These are phyloP conservation scores for Neodon shergylaensis DNA, from an alignment of 2,113 vertebrate genomes.

Conservation along the genomic window DNA sequence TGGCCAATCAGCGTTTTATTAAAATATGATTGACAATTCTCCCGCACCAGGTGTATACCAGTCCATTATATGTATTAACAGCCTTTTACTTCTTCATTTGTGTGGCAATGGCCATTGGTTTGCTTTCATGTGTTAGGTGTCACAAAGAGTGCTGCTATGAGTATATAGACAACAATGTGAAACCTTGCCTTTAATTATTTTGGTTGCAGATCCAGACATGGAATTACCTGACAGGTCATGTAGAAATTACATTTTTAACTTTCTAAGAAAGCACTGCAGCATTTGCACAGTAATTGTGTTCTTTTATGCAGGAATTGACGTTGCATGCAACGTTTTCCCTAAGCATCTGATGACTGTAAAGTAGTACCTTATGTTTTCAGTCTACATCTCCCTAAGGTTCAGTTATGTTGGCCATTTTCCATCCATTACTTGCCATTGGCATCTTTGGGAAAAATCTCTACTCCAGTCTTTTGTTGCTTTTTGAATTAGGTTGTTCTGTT, in stretches of 20 bases:
- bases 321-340: not conserved
- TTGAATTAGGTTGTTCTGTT: not conserved
- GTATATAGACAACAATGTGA: not conserved
- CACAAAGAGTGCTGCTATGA: not conserved
- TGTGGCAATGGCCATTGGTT: not conserved
- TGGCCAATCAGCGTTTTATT: too few relatives aligned
- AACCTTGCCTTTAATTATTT: not conserved
- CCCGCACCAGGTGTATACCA: not conserved
- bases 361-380: too few relatives aligned
- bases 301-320: not conserved
- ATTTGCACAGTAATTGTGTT: not conserved
- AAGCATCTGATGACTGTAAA: not conserved
- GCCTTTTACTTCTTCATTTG: not conserved
- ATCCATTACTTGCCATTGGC: too few relatives aligned
- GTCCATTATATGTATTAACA: not conserved
- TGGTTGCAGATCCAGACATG: not conserved
- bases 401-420: not conserved
- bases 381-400: not conserved
- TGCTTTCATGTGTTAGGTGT: too few relatives aligned
- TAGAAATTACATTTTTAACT: not conserved
- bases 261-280: not conserved
- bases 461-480: not conserved
- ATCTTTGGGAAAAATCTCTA: not conserved
- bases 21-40: too few relatives aligned
- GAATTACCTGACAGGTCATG: too few relatives aligned